Conservation (phyloP, 2,113 vertebrate species). For the Muntiacus reevesi region DNA sequence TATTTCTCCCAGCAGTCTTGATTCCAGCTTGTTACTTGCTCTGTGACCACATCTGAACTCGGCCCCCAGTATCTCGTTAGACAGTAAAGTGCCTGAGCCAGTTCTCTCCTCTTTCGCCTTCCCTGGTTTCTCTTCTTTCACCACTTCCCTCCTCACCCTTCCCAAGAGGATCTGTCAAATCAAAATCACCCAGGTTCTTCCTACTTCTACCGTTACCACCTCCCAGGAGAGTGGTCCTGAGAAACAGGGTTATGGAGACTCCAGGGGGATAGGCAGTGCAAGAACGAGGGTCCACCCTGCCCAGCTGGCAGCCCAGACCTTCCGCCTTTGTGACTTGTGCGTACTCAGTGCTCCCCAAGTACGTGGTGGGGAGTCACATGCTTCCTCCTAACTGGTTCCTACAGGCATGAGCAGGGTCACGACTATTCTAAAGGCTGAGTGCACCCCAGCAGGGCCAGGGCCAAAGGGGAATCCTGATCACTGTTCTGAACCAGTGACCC, state of each 20-base stretch:
- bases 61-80: not conserved
- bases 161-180: not conserved
- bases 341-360: not conserved
- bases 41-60: rapidly evolving
- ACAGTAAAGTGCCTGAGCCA: not conserved
- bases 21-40: not conserved
- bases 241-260: not conserved
- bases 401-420: not conserved
- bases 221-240: not conserved
- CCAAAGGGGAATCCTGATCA: not conserved
- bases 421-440: not conserved
- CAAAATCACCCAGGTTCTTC: not conserved
- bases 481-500: not conserved
- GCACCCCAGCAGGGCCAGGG: not conserved
- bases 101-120: not conserved
- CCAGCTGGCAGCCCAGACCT: not conserved
- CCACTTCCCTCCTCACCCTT: not conserved
- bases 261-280: too few species aligned
- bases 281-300: too few species aligned
- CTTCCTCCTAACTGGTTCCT: not conserved
- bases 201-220: rapidly evolving
- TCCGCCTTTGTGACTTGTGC: not conserved
- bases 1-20: not conserved
- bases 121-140: not conserved
- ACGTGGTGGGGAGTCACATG: not conserved